Percentiles rank a stretch among this genome's conserved stretches.
Conservation (phyloP, 2,113 vertebrate genomes). For the Trogon surrucura region DNA sequence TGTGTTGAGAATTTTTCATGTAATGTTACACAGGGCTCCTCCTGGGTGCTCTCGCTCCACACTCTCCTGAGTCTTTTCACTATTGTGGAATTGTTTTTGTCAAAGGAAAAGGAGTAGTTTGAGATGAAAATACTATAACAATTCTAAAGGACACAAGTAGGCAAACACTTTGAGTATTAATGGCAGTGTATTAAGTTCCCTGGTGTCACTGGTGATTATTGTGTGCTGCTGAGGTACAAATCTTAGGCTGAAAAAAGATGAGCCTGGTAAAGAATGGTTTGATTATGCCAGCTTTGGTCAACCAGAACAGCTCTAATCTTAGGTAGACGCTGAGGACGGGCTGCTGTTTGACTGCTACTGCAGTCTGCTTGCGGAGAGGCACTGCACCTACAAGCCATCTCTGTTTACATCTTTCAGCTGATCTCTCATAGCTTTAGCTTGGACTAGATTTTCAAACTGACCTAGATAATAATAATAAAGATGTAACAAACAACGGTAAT, state of each 20-base stretch:
- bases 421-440: not conserved
- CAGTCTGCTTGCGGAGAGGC: not conserved
- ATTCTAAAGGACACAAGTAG: not conserved
- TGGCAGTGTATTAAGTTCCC: not conserved
- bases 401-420: not conserved
- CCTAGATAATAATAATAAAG: not conserved
- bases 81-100: not conserved
- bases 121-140: not conserved
- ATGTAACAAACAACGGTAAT: not conserved
- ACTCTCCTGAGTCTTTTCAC: constrained; percentile 13
- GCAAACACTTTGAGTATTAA: not conserved
- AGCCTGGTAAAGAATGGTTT: not conserved
- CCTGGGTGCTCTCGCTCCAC: not conserved
- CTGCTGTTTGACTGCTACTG: not conserved
- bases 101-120: not conserved
- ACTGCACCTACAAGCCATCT: not conserved
- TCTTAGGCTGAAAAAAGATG: not conserved
- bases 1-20: constrained; percentile 4
- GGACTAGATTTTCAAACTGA: not conserved
- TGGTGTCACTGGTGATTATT: not conserved
- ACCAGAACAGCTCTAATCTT: accelerated
- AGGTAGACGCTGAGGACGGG: accelerated
- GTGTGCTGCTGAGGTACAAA: not conserved
- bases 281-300: not conserved
- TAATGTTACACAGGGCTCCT: not conserved